phyloP scores from a whole-genome alignment of 2,797 vertebrate species.

The Periophthalmus magnuspinnatus region DNA sequence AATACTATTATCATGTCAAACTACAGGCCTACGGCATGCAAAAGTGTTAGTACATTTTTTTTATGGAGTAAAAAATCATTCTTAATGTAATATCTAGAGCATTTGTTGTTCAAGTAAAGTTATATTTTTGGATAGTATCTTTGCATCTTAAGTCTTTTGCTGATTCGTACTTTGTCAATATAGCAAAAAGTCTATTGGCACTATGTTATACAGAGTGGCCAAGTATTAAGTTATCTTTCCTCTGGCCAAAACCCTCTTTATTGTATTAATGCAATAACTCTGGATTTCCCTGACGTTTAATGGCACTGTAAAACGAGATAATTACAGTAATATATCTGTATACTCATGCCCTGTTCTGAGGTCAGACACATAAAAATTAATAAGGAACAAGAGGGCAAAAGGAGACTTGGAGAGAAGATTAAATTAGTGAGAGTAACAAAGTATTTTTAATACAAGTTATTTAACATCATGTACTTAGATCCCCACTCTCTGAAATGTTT shows the following conservation, averaged over 20 bases:
- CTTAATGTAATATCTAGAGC: background rate
- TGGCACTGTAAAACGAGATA: constrained; percentile 82
- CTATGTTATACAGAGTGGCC: constrained; percentile 43
- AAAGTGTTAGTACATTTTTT: background rate
- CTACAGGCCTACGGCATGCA: background rate
- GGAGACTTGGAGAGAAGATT: constrained; percentile 57
- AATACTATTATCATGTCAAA: background rate
- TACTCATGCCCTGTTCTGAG: constrained; percentile 75
- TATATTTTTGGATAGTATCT: background rate
- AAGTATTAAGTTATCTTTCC: constrained; percentile 70
- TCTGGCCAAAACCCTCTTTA: constrained; percentile 76
- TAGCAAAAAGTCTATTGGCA: constrained; percentile 46
- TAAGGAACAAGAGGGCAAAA: constrained; percentile 71
- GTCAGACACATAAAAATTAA: constrained; percentile 83
- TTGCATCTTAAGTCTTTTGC: constrained; percentile 9
- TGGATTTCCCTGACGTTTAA: constrained; percentile 78
- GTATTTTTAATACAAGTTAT: constrained; percentile 52
- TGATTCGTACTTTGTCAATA: constrained; percentile 27
- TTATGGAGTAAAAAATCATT: no score
- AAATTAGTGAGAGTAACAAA: constrained; percentile 39
- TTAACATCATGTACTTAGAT: constrained; percentile 38
- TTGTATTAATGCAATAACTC: constrained; percentile 82
- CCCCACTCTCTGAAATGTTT: background rate
- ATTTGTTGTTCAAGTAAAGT: background rate
- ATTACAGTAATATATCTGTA: constrained; percentile 85